Conservation (phyloP, 2,113 vertebrate genomes). For the Hippocampus abdominalis region DNA sequence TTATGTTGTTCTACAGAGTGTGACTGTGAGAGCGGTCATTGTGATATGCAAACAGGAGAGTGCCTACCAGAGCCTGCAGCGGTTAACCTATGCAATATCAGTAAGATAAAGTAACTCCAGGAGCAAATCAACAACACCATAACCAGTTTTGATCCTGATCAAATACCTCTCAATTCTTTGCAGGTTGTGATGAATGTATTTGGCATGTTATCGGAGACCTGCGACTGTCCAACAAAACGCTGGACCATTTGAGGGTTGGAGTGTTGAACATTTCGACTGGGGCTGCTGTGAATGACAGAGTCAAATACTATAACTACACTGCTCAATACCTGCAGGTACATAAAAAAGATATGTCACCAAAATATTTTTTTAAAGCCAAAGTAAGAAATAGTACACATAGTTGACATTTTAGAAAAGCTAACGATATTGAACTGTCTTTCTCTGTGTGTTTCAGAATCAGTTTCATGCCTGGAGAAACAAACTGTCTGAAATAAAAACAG, state of each 20-base stretch:
- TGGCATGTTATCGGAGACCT: conserved; percentile 93
- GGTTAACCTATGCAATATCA: conserved; percentile 71
- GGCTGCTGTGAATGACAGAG: conserved; percentile 81
- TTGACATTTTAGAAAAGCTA: not conserved
- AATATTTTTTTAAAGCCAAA: not conserved
- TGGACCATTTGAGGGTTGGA: conserved; percentile 80
- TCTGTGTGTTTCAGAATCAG: conserved; percentile 65
- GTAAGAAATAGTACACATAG: not conserved
- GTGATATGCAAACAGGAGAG: conserved; percentile 86
- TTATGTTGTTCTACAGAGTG: conserved; percentile 74
- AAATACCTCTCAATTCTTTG: not conserved
- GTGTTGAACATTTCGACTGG: conserved; percentile 89
- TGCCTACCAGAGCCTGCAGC: conserved; percentile 76
- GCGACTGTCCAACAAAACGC: conserved; percentile 75
- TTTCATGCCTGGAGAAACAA: conserved; percentile 80
- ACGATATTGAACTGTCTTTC: not conserved
- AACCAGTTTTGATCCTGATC: not conserved
- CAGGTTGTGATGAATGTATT: conserved; percentile 91
- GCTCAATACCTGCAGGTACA: conserved; percentile 75
- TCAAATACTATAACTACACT: conserved; percentile 87
- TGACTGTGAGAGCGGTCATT: conserved; percentile 83
- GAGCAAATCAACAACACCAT: not conserved
- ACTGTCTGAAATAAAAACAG: conserved; percentile 67
- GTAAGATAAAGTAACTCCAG: conserved; percentile 54
- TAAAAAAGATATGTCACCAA: not conserved